Base-by-base conservation (phyloP, 2,113 vertebrate species). In the Pogonocichla stellata region DNA sequence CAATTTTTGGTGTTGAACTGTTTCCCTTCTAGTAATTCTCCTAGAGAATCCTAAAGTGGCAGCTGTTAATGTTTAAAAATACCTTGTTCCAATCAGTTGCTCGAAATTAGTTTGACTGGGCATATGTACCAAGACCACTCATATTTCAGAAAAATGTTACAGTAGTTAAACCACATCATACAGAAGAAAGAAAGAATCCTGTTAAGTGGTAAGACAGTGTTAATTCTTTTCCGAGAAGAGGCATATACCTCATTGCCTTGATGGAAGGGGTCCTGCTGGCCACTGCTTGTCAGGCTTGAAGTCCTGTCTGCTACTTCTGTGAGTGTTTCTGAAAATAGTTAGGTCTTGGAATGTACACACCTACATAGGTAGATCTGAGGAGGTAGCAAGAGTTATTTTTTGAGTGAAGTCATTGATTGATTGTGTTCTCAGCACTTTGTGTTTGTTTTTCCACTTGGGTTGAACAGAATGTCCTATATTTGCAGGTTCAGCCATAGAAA, bases 121-220 rank as follows among this genome's bases (percentile, higher is more conserved):
- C 14, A 5, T 8, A 2, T 16, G 14, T 72, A 16, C 6, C 5
- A n/a, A 67, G 48, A 58, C 19, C 7, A 33, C 18, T 73, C 33
- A 36, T 4, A 4, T 38, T 43, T 62, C 4, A 51, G 42, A 29
- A 71, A 62, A 70, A 73, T 14, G 8, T 26, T 60, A 2, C 0
- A 8, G 33, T 53, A 42, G 28, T 48, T 80, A 40, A 79, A 79
- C 22, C 10, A 20, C 9, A 12, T 40, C 33, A 26, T 34, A 23
- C 10, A 2, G 26, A 69, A 8, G 51, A 45, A 71, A 19, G 42
- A 18, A 72, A 47, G 6, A 53, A 48, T 64, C 12, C 29, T 5
- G 0, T n/a, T 60, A 10, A 5, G 4, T 60, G 2, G 0, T 40
- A 19, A 62, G 19, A 14, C 12, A 14, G 3, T 24, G 14, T 25